Base-by-base conservation (phyloP, 2,797 vertebrate species). In the Hyperoplus immaculatus region DNA sequence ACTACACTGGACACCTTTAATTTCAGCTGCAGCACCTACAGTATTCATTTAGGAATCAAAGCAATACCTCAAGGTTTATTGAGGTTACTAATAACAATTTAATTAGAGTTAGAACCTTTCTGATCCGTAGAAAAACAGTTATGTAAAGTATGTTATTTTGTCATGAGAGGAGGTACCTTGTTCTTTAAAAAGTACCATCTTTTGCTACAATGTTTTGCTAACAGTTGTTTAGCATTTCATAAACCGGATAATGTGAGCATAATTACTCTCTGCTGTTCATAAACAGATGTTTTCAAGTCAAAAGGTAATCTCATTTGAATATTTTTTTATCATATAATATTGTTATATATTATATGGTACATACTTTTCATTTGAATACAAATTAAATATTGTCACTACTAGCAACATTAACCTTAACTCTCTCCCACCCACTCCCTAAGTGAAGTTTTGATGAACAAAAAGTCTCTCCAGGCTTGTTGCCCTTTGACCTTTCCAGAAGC, bases 151-250 rank as follows among this genome's bases (percentile, higher is more conserved):
- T 67, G 11, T 38, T 42, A 39, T 59, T 62, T 50, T 73, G 65
- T 67, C 29, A 54, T 53, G 46, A 36, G 29, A 56, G 54, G 70
- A 83, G 55, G 64, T 78, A 73, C 53, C 21, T 36, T 73, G 57
- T 45, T 77, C 58, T 78, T 71, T 64, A 73, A 68, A 69, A 79
- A 66, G 69, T 65, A 77, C 78, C 66, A 77, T n/a, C 8, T 46
- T 54, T 45, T 73, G 4, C 43, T 54, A 14, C 45, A 18, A 29
- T 15, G 15, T 4, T 62, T 60, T 56, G 5, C 38, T 2, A 0
- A 42, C 9, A 58, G 63, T 55, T 3, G 36, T 49, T 57, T 39
- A 54, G 21, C 38, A 56, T 46, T 47, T 65, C 7, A 69, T 45
- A 57, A 77, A 68, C 21, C 14, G 3, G 7, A 45, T 56, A 43